A percentile compares a stretch with the other conserved stretches of the same genome.
Evolutionary conservation across 2,797 vertebrate species (phyloP).

Genomic region (Ctenochaetus hawaiiensis): DNA sequence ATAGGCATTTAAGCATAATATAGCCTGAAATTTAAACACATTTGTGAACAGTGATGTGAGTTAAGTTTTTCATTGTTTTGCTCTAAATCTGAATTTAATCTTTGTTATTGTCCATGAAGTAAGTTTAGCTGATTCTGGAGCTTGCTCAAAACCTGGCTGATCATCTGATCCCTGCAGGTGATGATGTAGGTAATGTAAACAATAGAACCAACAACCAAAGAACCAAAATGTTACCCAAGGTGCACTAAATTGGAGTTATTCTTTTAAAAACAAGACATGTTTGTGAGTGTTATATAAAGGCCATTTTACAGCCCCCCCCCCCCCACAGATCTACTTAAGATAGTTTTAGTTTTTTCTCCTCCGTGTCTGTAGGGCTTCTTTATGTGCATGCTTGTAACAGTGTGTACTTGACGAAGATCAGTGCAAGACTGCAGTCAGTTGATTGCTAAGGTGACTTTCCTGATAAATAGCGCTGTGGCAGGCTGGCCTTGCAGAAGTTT

Average conservation of each 20-base stretch:
- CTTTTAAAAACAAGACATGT: not conserved
- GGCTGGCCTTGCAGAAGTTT: slow-evolving; percentile 1
- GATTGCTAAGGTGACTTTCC: not conserved
- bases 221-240: too few relatives aligned
- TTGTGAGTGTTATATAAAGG: not conserved
- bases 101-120: too few relatives aligned
- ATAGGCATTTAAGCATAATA: too few relatives aligned
- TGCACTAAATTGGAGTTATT: not conserved
- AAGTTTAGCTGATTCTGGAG: too few relatives aligned
- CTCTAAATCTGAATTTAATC: too few relatives aligned
- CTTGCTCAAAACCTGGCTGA: too few relatives aligned
- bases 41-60: too few relatives aligned
- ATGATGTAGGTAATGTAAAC: too few relatives aligned
- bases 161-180: too few relatives aligned
- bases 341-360: not conserved
- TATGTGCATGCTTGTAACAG: not conserved
- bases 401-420: not conserved
- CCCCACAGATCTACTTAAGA: not conserved
- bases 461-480: not conserved
- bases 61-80: too few relatives aligned
- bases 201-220: too few relatives aligned
- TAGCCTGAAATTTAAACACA: too few relatives aligned
- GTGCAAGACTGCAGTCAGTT: not conserved
- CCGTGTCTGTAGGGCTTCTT: not conserved
- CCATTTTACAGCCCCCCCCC: not conserved